Evolutionary conservation across 1,140 invertebrate species (phyloP).

Genomic region (Nasonia longicornis): DNA sequence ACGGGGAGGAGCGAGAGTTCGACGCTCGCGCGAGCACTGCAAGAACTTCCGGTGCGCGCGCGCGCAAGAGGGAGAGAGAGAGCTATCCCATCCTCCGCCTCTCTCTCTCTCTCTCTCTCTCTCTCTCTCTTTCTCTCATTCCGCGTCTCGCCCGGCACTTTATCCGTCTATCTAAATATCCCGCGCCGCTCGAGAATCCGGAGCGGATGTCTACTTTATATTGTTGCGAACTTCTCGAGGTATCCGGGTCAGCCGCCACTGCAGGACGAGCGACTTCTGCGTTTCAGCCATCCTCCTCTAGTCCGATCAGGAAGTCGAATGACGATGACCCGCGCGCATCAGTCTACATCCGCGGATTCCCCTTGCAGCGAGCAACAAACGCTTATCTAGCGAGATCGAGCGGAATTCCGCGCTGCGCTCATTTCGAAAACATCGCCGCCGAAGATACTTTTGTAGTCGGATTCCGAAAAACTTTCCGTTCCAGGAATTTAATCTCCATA

Average conservation of each 20-base stretch:
- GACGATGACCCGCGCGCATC: too few relatives aligned
- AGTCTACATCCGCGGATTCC: too few relatives aligned
- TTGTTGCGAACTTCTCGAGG: constrained; percentile 3
- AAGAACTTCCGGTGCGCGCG: constrained; percentile 14
- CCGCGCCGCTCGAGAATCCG: background rate
- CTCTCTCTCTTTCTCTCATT: background rate
- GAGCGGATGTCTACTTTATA: constrained; percentile 27
- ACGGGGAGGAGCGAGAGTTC: background rate
- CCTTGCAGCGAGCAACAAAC: too few relatives aligned
- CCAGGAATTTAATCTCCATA: background rate
- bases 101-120: background rate
- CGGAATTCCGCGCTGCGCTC: background rate
- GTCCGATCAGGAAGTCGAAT: too few relatives aligned
- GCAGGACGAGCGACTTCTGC: background rate
- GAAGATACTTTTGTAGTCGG: background rate
- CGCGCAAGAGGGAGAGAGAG: background rate
- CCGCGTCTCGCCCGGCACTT: background rate
- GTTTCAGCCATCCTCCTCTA: too few relatives aligned
- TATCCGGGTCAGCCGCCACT: background rate
- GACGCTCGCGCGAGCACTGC: constrained; percentile 8
- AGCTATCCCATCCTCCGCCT: background rate
- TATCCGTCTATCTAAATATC: constrained; percentile 21
- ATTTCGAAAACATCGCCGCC: background rate
- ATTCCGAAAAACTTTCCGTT: background rate
- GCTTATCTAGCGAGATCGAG: background rate